Evolutionary conservation across 1,140 invertebrate species (phyloP), one percentile per base, ranked within the genome.

Genomic region (Laupala kohalensis): DNA sequence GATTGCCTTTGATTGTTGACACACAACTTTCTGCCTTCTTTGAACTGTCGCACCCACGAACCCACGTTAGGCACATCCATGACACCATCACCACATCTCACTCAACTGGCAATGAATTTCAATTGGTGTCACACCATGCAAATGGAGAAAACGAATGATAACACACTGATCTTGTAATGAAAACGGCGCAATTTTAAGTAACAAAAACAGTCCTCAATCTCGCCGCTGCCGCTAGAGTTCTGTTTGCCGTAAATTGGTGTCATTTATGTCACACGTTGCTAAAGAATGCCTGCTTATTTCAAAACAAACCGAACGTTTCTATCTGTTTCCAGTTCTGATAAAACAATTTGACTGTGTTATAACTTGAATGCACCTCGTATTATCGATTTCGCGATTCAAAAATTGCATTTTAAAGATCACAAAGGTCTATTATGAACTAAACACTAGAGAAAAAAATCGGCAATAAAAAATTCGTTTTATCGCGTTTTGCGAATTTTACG

Each of bases 101-200:
- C 79, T 25, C 69, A 65, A 24, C 64, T 65, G 64, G 5, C 64
- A 23, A 65, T 65, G 64, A 64, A 64, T 65, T 24, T 65, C 64
- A 25, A 65, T 65, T 12, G 2, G 64, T 15, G 64, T 65, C 64
- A 24, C n/a, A 5, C n/a, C 2, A n/a, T 9, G 19, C 9, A 53
- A 53, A 19, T 53, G 37, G 19, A 53, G 37, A 19, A 53, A 53
- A 53, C 37, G 37, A 53, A 4, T 53, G 2, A 5, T 65, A 65
- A 64, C 64, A 15, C 64, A 23, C 64, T 65, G 23, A 2, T 65
- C 2, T 65, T 65, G n/a, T 23, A 65, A 65, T 65, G 64, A 65
- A 25, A 25, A 2, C 23, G 25, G 13, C 64, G 1, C n/a, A 12
- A n/a, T 65, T 2, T 25, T 1, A 19, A 25, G 64, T 65, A 65